Base-by-base conservation (phyloP, 2,113 vertebrate genomes). In the Herpailurus yagouaroundi region DNA sequence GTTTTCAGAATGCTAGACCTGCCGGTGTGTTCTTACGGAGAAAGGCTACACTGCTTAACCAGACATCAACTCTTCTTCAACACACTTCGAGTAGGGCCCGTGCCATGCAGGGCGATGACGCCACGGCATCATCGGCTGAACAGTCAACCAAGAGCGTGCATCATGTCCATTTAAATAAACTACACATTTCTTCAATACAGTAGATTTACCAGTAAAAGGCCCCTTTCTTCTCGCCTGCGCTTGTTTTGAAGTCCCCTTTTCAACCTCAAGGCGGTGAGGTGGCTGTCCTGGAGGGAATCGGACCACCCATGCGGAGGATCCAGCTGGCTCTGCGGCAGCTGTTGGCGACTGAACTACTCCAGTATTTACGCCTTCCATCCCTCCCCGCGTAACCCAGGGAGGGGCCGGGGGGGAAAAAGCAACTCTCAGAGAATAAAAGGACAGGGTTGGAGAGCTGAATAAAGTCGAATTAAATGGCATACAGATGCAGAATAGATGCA, bases 1-100 rank as follows among this genome's bases (percentile, higher is more conserved):
- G 9, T 55, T 63, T 48, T 66, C 41, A 13, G 57, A 81, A 38
- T 23, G 50, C 29, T 14, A 25, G 64, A 4, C 18, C 55, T 57
- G 0, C 25, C 10, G 7, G 0, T 5, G 25, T 9, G 29, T 31
- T 23, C 57, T 14, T 31, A 3, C 0, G 1, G 33, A 79, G 25
- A 21, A 12, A 27, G 10, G 4, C 3, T 45, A 21, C 13, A 1
- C 41, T 11, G 19, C 31, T 71, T 27, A 41, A 77, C 52, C 64
- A 57, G 18, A 41, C 41, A 50, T 31, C 79, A 27, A 6, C 3
- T 68, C 4, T 15, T 66, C 76, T 48, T 91, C 36, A 25, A 18
- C 48, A 25, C 13, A 94, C 27, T 18, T 48, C 8, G 0, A 1
- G 6, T 0, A 3, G 14, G 16, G 16, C 50, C 31, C 5, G 7